A percentile compares a stretch with the other conserved stretches of the same genome.
Conservation (phyloP, 2,797 vertebrate genomes). For the Tarsius wallacei region DNA sequence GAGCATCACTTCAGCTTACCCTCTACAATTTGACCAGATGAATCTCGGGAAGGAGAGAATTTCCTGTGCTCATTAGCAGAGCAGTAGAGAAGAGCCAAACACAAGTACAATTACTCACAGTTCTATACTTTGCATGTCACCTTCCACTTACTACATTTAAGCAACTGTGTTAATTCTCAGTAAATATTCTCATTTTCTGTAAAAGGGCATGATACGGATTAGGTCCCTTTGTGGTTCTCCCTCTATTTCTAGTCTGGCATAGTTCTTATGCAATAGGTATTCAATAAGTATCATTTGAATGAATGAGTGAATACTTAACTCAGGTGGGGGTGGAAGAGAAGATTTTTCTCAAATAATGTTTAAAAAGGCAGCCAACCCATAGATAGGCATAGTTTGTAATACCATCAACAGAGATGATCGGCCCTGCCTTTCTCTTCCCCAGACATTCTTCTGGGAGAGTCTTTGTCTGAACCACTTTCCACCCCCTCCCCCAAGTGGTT, state of each 20-base stretch:
- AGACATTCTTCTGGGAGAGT: background rate
- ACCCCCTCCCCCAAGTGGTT: background rate
- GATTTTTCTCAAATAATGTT: background rate
- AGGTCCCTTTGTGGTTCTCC: background rate
- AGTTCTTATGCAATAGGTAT: background rate
- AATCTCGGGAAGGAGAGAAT: background rate
- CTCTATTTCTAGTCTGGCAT: background rate
- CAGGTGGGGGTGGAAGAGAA: background rate
- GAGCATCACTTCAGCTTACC: background rate
- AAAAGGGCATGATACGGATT: background rate
- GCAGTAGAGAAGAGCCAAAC: background rate
- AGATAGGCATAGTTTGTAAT: background rate
- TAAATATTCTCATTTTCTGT: background rate
- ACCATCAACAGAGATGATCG: background rate
- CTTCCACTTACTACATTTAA: background rate
- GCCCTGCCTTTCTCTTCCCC: background rate
- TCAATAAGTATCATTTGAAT: background rate
- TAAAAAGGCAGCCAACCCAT: background rate
- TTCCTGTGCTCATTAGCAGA: background rate
- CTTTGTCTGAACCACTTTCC: background rate
- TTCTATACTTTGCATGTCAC: background rate
- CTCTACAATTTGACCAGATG: background rate
- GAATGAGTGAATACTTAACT: slow-evolving; percentile 2
- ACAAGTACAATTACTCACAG: background rate
- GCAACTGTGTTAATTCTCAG: background rate